A percentile compares a stretch with the other conserved stretches of the same genome.
phyloP scores from a whole-genome alignment of 1,140 invertebrate species.

The Aleiodes sp. region DNA sequence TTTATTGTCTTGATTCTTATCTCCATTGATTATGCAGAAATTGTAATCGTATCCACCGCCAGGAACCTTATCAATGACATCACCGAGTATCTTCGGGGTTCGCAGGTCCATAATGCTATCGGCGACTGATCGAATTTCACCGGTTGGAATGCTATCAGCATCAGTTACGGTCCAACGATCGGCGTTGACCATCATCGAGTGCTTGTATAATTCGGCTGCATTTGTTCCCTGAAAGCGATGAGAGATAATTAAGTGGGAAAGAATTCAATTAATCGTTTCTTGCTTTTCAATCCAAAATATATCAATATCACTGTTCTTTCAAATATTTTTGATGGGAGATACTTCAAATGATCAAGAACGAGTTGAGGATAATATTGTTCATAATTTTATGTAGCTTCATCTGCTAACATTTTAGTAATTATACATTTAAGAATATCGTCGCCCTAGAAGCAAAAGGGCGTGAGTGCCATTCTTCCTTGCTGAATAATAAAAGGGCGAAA shows the following conservation, averaged over 20 bases:
- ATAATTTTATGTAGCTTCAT: too few species aligned
- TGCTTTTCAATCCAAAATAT: too few species aligned
- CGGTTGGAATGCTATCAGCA: conserved; percentile 80
- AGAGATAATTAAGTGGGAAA: neutral
- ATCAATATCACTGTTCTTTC: too few species aligned
- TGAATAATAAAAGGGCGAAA: too few species aligned
- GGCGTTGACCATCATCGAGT: conserved; percentile 78
- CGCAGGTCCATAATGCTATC: conserved; percentile 72
- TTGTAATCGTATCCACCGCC: conserved; percentile 75
- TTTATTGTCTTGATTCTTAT: conserved; percentile 27
- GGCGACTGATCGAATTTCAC: conserved; percentile 72
- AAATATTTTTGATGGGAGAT: too few species aligned
- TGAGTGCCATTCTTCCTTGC: too few species aligned
- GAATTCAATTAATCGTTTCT: conserved; percentile 10
- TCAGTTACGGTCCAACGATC: conserved; percentile 82
- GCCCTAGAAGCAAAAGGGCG: too few species aligned
- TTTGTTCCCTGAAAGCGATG: conserved; percentile 58
- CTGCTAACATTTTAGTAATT: too few species aligned
- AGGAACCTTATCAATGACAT: conserved; percentile 62
- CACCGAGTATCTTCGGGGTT: conserved; percentile 63
- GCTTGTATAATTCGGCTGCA: conserved; percentile 73
- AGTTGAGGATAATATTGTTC: neutral
- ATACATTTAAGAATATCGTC: too few species aligned
- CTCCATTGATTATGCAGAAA: conserved; percentile 67
- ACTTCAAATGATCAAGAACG: neutral